A percentile compares a stretch with the other conserved stretches of the same genome.
phyloP scores from a whole-genome alignment of 2,888 invertebrate genomes.

The Cyaniris semiargus region DNA sequence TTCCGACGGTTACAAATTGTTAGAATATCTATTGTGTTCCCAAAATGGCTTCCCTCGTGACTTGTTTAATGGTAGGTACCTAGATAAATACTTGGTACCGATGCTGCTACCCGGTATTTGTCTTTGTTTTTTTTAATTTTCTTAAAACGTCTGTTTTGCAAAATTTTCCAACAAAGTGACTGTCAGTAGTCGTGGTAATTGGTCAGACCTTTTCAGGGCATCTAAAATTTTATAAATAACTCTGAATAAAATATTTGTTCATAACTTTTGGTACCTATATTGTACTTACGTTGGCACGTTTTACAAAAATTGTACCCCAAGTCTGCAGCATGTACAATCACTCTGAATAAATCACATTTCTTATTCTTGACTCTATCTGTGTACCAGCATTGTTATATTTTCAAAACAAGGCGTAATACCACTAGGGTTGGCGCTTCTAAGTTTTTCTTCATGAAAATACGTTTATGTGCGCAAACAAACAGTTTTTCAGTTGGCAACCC shows the following conservation, averaged over 20 bases:
- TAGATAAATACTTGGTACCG: too few species aligned
- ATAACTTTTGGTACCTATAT: background rate
- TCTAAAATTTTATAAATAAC: background rate
- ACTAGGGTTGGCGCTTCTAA: background rate
- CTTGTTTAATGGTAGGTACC: slow-evolving; percentile 2
- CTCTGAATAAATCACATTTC: slow-evolving; percentile 9
- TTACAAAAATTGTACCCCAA: background rate
- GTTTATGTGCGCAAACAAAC: slow-evolving; percentile 45
- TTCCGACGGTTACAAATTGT: background rate
- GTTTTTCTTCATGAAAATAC: background rate
- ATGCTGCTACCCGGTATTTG: too few species aligned
- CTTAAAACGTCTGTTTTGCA: too few species aligned
- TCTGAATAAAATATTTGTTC: background rate
- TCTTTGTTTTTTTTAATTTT: too few species aligned
- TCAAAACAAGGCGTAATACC: slow-evolving; percentile 28
- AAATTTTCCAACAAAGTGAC: too few species aligned
- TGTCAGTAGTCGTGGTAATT: too few species aligned
- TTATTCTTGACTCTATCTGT: slow-evolving; percentile 38
- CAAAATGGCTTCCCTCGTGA: background rate
- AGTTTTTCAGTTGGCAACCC: slow-evolving; percentile 32
- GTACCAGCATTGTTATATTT: slow-evolving; percentile 16
- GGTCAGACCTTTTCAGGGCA: too few species aligned
- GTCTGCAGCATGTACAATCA: slow-evolving; percentile 16
- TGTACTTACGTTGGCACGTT: background rate
- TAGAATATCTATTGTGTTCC: background rate